Conservation (phyloP, 2,797 vertebrate species). For the Triplophysa bombifrons region DNA sequence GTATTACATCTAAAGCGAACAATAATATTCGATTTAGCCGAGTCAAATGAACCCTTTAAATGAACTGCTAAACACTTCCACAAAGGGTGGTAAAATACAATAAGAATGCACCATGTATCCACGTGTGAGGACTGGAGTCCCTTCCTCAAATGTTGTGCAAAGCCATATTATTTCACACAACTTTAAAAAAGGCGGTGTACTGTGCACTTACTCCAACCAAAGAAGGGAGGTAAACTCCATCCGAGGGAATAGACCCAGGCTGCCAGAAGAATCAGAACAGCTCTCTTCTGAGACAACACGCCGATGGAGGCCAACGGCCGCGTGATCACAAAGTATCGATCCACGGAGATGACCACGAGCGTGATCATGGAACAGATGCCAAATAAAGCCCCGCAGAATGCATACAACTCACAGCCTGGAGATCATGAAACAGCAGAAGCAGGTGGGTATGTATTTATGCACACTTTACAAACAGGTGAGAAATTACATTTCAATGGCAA, state of each 20-base stretch:
- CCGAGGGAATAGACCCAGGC: constrained; percentile 89
- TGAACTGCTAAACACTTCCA: background rate
- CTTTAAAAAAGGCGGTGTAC: background rate
- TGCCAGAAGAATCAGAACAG: constrained; percentile 78
- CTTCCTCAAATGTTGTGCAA: background rate
- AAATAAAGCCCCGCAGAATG: constrained; percentile 93
- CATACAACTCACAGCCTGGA: constrained; percentile 90
- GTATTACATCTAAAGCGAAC: no score
- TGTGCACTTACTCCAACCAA: constrained; percentile 91
- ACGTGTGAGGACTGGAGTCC: background rate
- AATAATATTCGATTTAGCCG: no score
- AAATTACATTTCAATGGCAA: background rate
- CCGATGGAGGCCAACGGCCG: constrained; percentile 89
- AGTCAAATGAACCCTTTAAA: no score
- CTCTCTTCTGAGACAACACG: constrained; percentile 82
- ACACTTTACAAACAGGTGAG: background rate
- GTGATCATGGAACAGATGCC: constrained; percentile 98
- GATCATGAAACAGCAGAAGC: constrained; percentile 9
- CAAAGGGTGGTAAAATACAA: background rate
- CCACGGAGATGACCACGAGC: constrained; percentile 88
- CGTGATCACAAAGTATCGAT: constrained; percentile 95
- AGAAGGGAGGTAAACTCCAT: constrained; percentile 96
- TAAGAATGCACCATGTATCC: no score
- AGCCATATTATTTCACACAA: background rate
- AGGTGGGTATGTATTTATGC: background rate